Conservation (phyloP, 2,888 invertebrate species). For the Andrena camellia region DNA sequence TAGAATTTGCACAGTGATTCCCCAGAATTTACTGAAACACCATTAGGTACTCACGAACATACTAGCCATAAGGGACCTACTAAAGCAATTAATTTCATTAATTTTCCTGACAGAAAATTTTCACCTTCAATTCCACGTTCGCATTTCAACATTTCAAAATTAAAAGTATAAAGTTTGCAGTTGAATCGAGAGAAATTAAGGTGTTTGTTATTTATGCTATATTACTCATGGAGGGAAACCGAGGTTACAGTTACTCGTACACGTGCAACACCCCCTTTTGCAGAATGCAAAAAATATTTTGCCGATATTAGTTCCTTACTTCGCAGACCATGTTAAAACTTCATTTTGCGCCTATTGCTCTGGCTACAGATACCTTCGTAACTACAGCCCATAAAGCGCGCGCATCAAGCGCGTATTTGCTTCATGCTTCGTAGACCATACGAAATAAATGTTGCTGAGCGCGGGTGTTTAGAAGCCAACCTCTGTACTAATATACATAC, state of each 20-base stretch:
- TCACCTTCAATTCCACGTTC: background rate
- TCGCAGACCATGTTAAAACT: slow-evolving; percentile 15
- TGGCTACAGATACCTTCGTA: slow-evolving; percentile 6
- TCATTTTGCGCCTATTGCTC: slow-evolving; percentile 19
- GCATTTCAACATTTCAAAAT: background rate
- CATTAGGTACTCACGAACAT: background rate
- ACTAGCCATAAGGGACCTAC: no score
- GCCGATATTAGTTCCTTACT: background rate
- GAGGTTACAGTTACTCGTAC: background rate
- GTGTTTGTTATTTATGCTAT: background rate
- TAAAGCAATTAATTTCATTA: no score
- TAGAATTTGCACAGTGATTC: background rate
- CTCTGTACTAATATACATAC: background rate
- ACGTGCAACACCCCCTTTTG: background rate
- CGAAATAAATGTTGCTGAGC: slow-evolving; percentile 18
- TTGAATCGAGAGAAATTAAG: background rate
- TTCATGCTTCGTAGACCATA: slow-evolving; percentile 36
- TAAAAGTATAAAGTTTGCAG: background rate
- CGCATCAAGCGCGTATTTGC: slow-evolving; percentile 6
- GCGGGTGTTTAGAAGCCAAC: slow-evolving; percentile 7
- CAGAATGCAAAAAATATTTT: background rate
- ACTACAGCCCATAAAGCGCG: slow-evolving; percentile 18
- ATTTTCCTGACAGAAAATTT: no score
- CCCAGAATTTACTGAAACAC: background rate
- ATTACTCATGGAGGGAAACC: background rate